Evolutionary conservation across 92 coral and sea anemone species (phyloP).

Genomic region (Montipora capitata): DNA sequence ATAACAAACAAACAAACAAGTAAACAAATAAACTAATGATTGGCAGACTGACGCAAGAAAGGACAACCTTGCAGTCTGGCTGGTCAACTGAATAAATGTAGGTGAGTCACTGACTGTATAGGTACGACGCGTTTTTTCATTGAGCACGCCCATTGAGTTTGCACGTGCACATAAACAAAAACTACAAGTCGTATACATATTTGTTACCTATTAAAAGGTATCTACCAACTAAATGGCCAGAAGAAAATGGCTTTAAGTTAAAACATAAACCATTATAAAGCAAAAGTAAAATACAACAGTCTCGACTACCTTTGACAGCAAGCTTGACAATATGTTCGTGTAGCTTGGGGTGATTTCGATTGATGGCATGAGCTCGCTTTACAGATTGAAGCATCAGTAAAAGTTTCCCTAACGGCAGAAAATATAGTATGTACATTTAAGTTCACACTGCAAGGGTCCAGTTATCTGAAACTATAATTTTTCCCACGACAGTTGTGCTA

Average conservation of each 20-base stretch:
- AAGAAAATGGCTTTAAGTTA: too few relatives aligned
- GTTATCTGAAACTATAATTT: too few relatives aligned
- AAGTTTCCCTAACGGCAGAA: slow-evolving; percentile 81
- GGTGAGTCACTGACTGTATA: background rate
- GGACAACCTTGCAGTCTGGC: background rate
- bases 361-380: slow-evolving; percentile 88
- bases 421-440: too few relatives aligned
- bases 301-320: slow-evolving; percentile 47
- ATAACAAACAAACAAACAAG: background rate
- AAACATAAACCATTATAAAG: background rate
- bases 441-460: too few relatives aligned
- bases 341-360: slow-evolving; percentile 85
- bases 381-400: slow-evolving; percentile 97
- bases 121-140: too few relatives aligned
- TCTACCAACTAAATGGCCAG: too few relatives aligned
- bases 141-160: too few relatives aligned
- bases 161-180: too few relatives aligned
- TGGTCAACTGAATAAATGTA: too few relatives aligned
- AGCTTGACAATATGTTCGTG: slow-evolving; percentile 91
- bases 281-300: background rate
- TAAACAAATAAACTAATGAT: background rate
- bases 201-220: too few relatives aligned
- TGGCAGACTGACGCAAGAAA: background rate
- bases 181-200: too few relatives aligned
- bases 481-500: too few relatives aligned